phyloP scores from a whole-genome alignment of 1,140 invertebrate species.

The Drosophila ananassae region DNA sequence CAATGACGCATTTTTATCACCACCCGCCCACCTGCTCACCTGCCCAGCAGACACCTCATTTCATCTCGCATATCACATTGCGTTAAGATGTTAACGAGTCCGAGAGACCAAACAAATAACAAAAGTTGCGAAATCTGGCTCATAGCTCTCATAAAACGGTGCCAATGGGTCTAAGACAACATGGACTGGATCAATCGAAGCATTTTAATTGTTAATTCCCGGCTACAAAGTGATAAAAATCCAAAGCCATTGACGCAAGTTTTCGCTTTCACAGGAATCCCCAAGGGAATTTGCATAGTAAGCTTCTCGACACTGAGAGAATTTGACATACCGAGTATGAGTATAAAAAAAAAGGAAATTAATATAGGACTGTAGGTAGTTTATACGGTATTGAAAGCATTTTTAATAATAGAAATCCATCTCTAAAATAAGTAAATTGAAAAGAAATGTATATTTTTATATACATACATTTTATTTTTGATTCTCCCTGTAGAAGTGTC shows the following conservation, averaged over 20 bases:
- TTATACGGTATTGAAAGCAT: no score
- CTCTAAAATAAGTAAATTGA: no score
- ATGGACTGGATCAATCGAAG: constrained; percentile 3
- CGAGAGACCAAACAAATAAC: neutral
- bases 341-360: neutral
- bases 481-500: no score
- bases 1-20: constrained; percentile 12
- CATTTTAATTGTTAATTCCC: neutral
- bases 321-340: neutral
- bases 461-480: no score
- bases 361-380: neutral
- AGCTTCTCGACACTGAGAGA: constrained; percentile 20
- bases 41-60: constrained; percentile 10
- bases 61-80: constrained; percentile 5
- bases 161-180: constrained; percentile 27
- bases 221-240: neutral
- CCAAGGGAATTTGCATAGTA: constrained; percentile 17
- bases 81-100: constrained; percentile 33
- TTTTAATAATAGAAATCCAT: no score
- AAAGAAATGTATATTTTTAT: no score
- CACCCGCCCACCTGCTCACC: no score
- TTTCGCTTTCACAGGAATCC: constrained; percentile 21
- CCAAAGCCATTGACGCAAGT: constrained; percentile 1
- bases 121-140: constrained; percentile 25
- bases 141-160: constrained; percentile 14